Conservation (phyloP, 2,113 vertebrate genomes). For the Lagopus leucura region DNA sequence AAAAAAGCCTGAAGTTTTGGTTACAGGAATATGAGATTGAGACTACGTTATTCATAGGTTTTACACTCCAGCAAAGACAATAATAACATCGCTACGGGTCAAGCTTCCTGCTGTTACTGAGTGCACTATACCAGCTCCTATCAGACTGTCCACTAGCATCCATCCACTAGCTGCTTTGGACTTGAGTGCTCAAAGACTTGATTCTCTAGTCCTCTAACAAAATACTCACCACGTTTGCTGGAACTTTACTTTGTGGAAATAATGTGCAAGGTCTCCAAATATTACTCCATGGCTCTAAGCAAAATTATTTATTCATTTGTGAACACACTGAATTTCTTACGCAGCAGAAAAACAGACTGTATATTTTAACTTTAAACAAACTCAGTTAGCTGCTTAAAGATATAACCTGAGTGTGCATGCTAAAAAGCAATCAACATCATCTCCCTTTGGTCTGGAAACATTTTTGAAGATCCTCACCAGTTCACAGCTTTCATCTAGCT, state of each 20-base stretch:
- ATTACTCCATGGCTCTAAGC: rapidly evolving
- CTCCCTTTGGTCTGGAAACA: not conserved
- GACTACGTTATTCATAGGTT: not conserved
- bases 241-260: not conserved
- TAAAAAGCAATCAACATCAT: not conserved
- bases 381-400: not conserved
- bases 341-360: not conserved
- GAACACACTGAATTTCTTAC: not conserved
- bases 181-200: not conserved
- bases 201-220: not conserved
- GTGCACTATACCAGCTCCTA: not conserved
- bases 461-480: not conserved
- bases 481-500: not conserved
- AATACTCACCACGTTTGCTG: not conserved
- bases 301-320: not conserved
- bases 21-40: not conserved
- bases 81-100: rapidly evolving
- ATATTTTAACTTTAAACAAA: not conserved
- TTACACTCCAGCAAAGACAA: not conserved
- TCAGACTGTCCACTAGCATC: not conserved
- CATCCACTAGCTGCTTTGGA: not conserved
- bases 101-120: not conserved
- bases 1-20: too few species aligned
- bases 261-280: not conserved
- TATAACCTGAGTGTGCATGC: rapidly evolving